Conservation (phyloP, 1,140 invertebrate species). For the Lepidurus couesii region DNA sequence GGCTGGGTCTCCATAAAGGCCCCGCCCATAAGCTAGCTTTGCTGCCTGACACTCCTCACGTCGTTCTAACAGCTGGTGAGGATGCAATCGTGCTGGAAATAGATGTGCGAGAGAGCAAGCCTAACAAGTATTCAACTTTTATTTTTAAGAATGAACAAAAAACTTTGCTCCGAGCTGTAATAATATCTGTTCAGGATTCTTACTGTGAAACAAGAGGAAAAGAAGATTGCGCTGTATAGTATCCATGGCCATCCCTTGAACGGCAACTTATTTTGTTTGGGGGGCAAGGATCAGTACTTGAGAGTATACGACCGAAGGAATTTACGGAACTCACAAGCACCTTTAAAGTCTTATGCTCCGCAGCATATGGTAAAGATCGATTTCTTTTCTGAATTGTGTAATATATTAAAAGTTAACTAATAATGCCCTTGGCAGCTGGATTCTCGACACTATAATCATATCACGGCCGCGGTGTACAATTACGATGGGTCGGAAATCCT, state of each 20-base stretch:
- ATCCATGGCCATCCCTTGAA: constrained; percentile 76
- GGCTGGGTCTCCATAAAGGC: constrained; percentile 62
- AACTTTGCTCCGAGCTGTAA: not conserved
- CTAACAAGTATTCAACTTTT: constrained; percentile 52
- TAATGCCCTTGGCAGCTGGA: constrained; percentile 40
- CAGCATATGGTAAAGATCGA: constrained; percentile 48
- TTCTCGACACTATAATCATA: constrained; percentile 49
- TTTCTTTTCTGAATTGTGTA: constrained; percentile 30
- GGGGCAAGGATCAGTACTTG: constrained; percentile 58
- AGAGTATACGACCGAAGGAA: constrained; percentile 66
- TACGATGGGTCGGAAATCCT: constrained; percentile 84
- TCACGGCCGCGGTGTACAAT: constrained; percentile 86
- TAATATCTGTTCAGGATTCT: constrained; percentile 52
- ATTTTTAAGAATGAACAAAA: not conserved
- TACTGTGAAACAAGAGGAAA: constrained; percentile 55
- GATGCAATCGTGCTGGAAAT: constrained; percentile 73
- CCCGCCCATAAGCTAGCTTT: constrained; percentile 74
- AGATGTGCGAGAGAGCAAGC: constrained; percentile 68
- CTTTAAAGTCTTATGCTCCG: constrained; percentile 55
- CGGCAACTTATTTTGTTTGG: constrained; percentile 70
- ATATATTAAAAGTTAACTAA: not conserved
- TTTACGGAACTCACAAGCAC: constrained; percentile 39
- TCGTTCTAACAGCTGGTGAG: constrained; percentile 79
- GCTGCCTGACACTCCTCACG: constrained; percentile 64
- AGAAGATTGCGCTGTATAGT: constrained; percentile 71